Conservation (phyloP, 2,797 vertebrate species). For the Xiphophorus birchmanni region DNA sequence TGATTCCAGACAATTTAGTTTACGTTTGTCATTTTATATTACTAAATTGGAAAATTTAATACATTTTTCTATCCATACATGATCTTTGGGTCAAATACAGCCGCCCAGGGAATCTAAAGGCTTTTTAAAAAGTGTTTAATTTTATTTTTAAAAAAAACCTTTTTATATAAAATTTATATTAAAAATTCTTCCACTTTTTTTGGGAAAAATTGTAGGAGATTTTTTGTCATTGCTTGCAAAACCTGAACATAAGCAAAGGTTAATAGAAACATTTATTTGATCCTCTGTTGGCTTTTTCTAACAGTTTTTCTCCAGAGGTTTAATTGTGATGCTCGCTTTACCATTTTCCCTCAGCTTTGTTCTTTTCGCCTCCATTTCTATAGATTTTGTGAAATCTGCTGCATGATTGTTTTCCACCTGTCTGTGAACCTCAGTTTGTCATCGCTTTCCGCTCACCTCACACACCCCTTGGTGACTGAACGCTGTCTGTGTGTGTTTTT, state of each 20-base stretch:
- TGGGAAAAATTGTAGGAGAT: neutral
- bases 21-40: neutral
- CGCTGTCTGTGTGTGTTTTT: neutral
- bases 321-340: neutral
- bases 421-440: slow-evolving; percentile 17
- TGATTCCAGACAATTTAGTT: neutral
- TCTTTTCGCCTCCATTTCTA: neutral
- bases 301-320: neutral
- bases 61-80: neutral
- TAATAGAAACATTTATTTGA: neutral
- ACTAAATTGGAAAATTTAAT: neutral
- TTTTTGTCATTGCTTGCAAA: neutral
- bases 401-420: slow-evolving; percentile 45
- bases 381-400: slow-evolving; percentile 1
- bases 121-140: neutral
- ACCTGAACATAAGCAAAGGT: neutral
- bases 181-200: neutral
- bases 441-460: neutral
- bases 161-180: neutral
- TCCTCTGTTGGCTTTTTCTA: neutral
- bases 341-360: neutral
- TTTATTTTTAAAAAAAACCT: neutral
- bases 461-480: neutral
- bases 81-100: neutral
- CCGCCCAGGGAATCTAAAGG: neutral